These are phyloP conservation scores for Enteromius trimaculatus DNA, from an alignment of 2,797 vertebrate species.

Conservation along the genomic window DNA sequence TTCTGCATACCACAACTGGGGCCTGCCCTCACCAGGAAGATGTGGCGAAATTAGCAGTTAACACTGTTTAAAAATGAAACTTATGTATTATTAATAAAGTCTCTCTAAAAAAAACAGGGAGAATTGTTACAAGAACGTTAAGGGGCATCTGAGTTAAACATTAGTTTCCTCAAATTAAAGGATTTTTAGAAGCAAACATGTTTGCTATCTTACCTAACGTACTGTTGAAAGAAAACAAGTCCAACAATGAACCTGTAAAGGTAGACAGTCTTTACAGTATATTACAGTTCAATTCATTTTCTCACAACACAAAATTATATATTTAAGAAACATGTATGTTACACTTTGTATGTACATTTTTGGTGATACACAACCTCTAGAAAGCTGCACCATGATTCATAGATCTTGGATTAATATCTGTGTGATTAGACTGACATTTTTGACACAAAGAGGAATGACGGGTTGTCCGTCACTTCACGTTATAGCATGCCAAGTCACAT, in stretches of 20 bases:
- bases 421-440: slow-evolving; percentile 18
- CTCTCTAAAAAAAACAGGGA: neutral
- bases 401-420: slow-evolving; percentile 27
- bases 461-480: slow-evolving; percentile 54
- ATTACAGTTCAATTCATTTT: neutral
- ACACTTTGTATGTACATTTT: neutral
- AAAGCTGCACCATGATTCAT: slow-evolving; percentile 8
- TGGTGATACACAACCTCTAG: neutral
- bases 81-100: slow-evolving; percentile 13
- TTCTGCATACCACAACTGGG: slow-evolving; percentile 13
- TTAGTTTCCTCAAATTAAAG: neutral
- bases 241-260: neutral
- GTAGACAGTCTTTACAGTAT: neutral
- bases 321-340: neutral
- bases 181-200: neutral
- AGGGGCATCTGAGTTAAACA: neutral
- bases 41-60: slow-evolving; percentile 20
- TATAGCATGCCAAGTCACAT: slow-evolving; percentile 55
- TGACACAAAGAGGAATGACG: slow-evolving; percentile 44
- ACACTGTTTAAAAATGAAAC: slow-evolving; percentile 23
- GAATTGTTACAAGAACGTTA: slow-evolving; percentile 3
- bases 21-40: neutral
- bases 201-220: neutral
- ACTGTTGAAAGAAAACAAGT: neutral
- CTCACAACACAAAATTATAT: slow-evolving; percentile 3